Conservation (phyloP, 2,113 vertebrate genomes). For the Forbesichthys agassizii region DNA sequence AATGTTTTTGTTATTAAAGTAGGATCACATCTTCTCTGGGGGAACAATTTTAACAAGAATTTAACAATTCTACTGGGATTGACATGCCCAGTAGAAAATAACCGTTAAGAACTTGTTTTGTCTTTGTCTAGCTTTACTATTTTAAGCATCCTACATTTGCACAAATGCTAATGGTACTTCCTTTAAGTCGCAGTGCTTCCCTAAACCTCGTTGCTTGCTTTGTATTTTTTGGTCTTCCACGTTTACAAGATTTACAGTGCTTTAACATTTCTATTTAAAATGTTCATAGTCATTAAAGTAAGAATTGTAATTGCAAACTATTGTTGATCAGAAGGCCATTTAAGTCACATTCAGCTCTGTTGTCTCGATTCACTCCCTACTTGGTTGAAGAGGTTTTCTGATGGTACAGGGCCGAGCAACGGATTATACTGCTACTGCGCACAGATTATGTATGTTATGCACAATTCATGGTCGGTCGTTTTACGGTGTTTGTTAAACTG, state of each 20-base stretch:
- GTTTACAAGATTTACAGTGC: not conserved
- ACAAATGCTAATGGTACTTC: slow-evolving; percentile 1
- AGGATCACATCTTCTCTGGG: too few species aligned
- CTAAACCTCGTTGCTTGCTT: not conserved
- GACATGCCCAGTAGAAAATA: not conserved
- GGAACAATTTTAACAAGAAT: too few species aligned
- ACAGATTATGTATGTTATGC: slow-evolving; percentile 5
- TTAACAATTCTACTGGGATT: too few species aligned
- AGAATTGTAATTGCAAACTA: too few species aligned
- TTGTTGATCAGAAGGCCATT: too few species aligned
- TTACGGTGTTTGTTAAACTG: too few species aligned
- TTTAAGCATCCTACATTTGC: not conserved
- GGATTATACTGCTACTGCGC: not conserved
- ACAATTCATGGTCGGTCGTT: slow-evolving; percentile 2
- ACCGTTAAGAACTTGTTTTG: not conserved
- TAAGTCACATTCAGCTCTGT: too few species aligned
- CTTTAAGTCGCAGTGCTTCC: not conserved
- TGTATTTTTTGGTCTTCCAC: not conserved
- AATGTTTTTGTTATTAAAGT: too few species aligned
- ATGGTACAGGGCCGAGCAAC: slow-evolving; percentile 8
- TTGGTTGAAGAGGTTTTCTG: slow-evolving; percentile 19
- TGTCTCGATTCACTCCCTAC: too few species aligned
- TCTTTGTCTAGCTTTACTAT: not conserved
- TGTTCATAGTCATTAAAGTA: not conserved
- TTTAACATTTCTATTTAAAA: not conserved